A percentile compares a stretch with the other conserved stretches of the same genome.
Conservation (phyloP, 2,888 invertebrate genomes). For the Synanthedon formicaeformis region DNA sequence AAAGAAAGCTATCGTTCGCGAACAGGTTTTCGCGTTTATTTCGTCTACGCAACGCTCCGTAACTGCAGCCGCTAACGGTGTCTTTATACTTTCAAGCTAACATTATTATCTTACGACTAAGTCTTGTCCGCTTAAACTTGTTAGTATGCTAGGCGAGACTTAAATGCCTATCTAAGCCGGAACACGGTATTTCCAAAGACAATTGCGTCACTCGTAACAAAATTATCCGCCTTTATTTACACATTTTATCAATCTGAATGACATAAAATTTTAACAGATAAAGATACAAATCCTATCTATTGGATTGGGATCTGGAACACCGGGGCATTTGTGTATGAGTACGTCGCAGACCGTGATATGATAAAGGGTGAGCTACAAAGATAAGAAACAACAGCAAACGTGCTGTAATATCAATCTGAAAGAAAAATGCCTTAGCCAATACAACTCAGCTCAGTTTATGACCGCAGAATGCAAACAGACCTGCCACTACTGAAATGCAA, state of each 20-base stretch:
- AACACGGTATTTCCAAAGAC: constrained; percentile 22
- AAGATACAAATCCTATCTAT: too few relatives aligned
- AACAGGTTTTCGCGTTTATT: constrained; percentile 46
- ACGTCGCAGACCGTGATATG: too few relatives aligned
- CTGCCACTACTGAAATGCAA: too few relatives aligned
- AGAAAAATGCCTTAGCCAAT: too few relatives aligned
- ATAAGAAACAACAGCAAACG: too few relatives aligned
- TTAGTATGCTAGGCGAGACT: constrained; percentile 34
- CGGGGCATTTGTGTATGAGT: too few relatives aligned
- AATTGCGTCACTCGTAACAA: background rate
- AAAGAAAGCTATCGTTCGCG: constrained; percentile 29
- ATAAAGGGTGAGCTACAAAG: too few relatives aligned
- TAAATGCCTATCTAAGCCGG: constrained; percentile 30
- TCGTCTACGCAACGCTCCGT: constrained; percentile 45
- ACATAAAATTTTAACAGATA: too few relatives aligned
- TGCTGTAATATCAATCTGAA: too few relatives aligned
- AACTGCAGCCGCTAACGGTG: constrained; percentile 54
- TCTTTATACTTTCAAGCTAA: constrained; percentile 31
- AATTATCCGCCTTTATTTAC: background rate
- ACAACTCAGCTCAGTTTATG: too few relatives aligned
- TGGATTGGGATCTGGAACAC: too few relatives aligned
- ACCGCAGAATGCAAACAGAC: too few relatives aligned
- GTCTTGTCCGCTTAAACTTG: constrained; percentile 42
- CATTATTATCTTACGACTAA: constrained; percentile 21
- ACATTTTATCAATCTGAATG: background rate